Conservation (phyloP, 92 coral and sea anemone species). For the Porites divaricata region DNA sequence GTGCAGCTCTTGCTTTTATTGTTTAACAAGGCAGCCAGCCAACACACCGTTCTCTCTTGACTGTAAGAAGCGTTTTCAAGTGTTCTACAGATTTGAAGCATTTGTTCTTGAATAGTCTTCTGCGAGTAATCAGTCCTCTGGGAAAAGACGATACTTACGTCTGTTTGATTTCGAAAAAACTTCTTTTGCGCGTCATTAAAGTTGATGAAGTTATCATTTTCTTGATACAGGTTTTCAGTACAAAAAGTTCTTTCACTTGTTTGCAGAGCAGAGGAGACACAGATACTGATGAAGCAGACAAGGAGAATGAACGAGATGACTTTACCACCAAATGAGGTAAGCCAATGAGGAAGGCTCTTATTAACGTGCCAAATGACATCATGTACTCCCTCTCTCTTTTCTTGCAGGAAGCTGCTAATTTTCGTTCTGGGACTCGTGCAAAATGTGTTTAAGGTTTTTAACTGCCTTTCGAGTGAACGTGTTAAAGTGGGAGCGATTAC, state of each 20-base stretch:
- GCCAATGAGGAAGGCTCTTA: not conserved
- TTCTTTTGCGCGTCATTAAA: not conserved
- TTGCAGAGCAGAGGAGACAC: slow-evolving; percentile 11
- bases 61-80: slow-evolving; percentile 18
- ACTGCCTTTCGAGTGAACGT: not conserved
- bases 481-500: not conserved
- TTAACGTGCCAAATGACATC: not conserved
- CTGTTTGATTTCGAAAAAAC: slow-evolving; percentile 28
- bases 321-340: slow-evolving; percentile 13
- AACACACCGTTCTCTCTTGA: slow-evolving; percentile 23
- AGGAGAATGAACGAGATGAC: not conserved
- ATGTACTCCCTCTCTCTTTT: not conserved
- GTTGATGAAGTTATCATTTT: slow-evolving; percentile 1
- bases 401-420: not conserved
- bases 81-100: slow-evolving; percentile 8
- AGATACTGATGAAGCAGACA: not conserved
- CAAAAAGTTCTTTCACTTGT: not conserved
- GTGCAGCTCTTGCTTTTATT: slow-evolving; percentile 36
- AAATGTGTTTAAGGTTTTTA: not conserved
- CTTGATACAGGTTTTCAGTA: not conserved
- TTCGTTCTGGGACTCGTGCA: not conserved
- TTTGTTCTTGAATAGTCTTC: slow-evolving; percentile 1
- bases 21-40: slow-evolving; percentile 48
- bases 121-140: slow-evolving; percentile 33
- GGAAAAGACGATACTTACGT: slow-evolving; percentile 41